Percentiles rank a stretch among this genome's conserved stretches.
These are phyloP conservation scores for Temnopleurus reevesii DNA, from an alignment of 53 echinoderm and acorn worm species.

Conservation along the genomic window DNA sequence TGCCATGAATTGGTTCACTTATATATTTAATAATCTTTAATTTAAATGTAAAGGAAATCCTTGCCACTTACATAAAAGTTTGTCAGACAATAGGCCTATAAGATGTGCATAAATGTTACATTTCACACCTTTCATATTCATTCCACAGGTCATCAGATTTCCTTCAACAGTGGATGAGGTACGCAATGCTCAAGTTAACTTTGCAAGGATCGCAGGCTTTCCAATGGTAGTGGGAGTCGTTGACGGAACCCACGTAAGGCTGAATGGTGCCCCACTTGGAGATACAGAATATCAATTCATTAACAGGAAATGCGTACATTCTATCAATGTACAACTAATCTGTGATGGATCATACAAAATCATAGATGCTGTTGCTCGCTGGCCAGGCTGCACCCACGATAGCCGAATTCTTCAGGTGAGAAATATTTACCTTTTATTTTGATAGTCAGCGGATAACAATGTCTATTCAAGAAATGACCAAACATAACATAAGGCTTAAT, in stretches of 20 bases:
- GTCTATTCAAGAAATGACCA: too few relatives aligned
- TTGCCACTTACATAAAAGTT: too few relatives aligned
- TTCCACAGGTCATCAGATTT: neutral
- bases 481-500: too few relatives aligned
- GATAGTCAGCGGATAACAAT: too few relatives aligned
- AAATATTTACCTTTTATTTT: neutral
- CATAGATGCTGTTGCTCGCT: neutral
- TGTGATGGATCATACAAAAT: neutral
- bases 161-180: neutral
- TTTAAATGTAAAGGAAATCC: too few relatives aligned
- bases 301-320: neutral
- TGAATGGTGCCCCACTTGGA: neutral
- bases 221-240: neutral
- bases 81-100: too few relatives aligned
- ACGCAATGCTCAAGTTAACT: neutral
- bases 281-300: neutral
- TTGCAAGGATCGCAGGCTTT: neutral
- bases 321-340: neutral
- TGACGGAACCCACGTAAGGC: neutral
- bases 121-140: too few relatives aligned
- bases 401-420: neutral
- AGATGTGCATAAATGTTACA: too few relatives aligned
- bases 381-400: constrained; percentile 2
- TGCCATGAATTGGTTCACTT: too few relatives aligned
- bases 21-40: too few relatives aligned